These are phyloP conservation scores for Pseudochirops corinnae DNA, from an alignment of 2,797 vertebrate species.

Conservation along the genomic window DNA sequence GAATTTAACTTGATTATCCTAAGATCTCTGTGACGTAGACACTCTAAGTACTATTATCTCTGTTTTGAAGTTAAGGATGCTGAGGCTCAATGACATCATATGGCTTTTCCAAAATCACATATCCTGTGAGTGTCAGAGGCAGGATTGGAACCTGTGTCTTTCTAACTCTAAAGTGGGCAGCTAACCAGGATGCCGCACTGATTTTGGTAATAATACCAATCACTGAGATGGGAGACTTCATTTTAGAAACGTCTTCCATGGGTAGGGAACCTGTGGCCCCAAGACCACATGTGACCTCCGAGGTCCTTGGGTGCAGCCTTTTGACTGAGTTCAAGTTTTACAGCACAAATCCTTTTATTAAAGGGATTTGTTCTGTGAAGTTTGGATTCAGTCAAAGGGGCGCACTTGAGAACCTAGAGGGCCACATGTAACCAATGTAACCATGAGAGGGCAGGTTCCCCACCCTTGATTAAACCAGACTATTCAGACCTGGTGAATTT, in stretches of 20 bases:
- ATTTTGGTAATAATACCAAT: background rate
- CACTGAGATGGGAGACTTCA: background rate
- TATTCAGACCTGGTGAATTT: background rate
- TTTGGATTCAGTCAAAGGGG: too few relatives aligned
- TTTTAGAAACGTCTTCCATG: background rate
- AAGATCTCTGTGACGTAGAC: background rate
- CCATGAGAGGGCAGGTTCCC: too few relatives aligned
- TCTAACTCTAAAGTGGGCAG: background rate
- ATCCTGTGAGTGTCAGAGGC: background rate
- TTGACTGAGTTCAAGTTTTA: too few relatives aligned
- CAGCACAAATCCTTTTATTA: too few relatives aligned
- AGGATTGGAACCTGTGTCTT: background rate
- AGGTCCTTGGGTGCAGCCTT: too few relatives aligned
- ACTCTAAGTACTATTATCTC: background rate
- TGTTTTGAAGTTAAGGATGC: background rate
- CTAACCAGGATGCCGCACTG: background rate
- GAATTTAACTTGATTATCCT: background rate
- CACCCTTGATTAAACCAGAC: background rate
- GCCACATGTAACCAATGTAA: too few relatives aligned
- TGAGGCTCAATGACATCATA: background rate
- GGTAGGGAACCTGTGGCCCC: too few relatives aligned
- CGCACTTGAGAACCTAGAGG: too few relatives aligned
- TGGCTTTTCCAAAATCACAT: background rate
- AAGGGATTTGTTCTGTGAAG: too few relatives aligned
- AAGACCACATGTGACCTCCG: too few relatives aligned